These are phyloP conservation scores for Dryocosmus kuriphilus DNA, from an alignment of 2,888 invertebrate species.

Conservation along the genomic window DNA sequence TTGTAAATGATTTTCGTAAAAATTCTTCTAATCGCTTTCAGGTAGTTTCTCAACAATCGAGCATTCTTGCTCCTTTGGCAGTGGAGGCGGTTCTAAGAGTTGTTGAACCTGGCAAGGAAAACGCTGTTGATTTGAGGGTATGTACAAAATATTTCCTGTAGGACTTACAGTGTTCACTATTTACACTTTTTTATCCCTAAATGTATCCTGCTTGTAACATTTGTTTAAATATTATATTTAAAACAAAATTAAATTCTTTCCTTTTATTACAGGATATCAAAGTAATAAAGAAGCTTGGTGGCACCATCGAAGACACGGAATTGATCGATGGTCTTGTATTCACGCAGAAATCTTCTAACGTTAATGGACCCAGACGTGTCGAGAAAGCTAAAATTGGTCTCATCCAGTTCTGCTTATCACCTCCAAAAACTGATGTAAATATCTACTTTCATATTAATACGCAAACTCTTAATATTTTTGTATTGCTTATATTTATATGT, in stretches of 20 bases:
- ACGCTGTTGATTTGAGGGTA: constrained; percentile 90
- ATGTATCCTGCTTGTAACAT: too few species aligned
- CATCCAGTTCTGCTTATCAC: constrained; percentile 99
- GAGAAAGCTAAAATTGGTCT: constrained; percentile 99
- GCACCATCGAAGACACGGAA: constrained; percentile 98
- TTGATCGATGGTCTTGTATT: constrained; percentile 97
- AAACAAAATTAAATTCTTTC: constrained; percentile 28
- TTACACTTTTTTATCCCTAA: too few species aligned
- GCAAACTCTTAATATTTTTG: neutral
- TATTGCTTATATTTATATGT: constrained; percentile 9
- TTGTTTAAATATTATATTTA: neutral
- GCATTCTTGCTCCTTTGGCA: constrained; percentile 96
- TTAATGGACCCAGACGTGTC: constrained; percentile 94
- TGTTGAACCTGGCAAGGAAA: constrained; percentile 85
- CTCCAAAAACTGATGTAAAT: constrained; percentile 98
- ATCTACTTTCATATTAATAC: neutral
- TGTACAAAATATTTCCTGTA: constrained; percentile 14
- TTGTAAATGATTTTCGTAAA: neutral
- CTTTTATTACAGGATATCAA: constrained; percentile 86
- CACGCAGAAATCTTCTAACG: constrained; percentile 91
- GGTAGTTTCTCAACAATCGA: constrained; percentile 99
- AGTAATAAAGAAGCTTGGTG: constrained; percentile 97
- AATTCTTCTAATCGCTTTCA: constrained; percentile 61
- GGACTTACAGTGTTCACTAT: too few species aligned
- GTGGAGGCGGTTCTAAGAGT: constrained; percentile 97